Percentiles rank a stretch among this genome's conserved stretches.
Conservation (phyloP, 2,113 vertebrate species). For the Myrmecophaga tridactyla region DNA sequence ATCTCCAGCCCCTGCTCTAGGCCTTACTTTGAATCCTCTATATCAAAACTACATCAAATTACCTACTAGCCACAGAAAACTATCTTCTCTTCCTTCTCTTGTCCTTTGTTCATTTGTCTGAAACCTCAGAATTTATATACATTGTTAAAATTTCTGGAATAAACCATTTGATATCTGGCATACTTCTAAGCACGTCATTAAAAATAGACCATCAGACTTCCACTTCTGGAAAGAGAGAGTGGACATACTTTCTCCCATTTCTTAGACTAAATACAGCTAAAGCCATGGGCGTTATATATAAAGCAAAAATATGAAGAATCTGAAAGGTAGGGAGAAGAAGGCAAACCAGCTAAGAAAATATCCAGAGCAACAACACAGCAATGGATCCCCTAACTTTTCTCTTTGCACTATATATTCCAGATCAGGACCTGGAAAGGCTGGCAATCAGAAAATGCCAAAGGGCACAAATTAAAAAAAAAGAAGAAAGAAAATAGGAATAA, state of each 20-base stretch:
- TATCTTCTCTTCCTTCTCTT: not conserved
- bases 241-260: not conserved
- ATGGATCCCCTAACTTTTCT: not conserved
- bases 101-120: not conserved
- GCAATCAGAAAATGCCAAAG: too few relatives aligned
- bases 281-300: not conserved
- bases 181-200: not conserved
- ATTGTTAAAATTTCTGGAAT: not conserved
- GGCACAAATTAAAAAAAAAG: not conserved
- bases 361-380: not conserved
- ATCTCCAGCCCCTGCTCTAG: not conserved
- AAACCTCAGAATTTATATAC: not conserved
- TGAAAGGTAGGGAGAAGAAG: not conserved
- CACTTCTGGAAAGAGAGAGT: not conserved
- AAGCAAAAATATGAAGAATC: not conserved
- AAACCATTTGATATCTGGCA: not conserved
- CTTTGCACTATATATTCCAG: not conserved
- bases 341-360: not conserved
- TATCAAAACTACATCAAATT: not conserved
- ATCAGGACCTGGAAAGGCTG: not conserved
- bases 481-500: not conserved
- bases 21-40: rapidly evolving
- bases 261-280: not conserved
- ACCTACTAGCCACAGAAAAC: not conserved
- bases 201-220: not conserved